Evolutionary conservation across 2,797 vertebrate species (phyloP).

Genomic region (Enteromius argenteus): DNA sequence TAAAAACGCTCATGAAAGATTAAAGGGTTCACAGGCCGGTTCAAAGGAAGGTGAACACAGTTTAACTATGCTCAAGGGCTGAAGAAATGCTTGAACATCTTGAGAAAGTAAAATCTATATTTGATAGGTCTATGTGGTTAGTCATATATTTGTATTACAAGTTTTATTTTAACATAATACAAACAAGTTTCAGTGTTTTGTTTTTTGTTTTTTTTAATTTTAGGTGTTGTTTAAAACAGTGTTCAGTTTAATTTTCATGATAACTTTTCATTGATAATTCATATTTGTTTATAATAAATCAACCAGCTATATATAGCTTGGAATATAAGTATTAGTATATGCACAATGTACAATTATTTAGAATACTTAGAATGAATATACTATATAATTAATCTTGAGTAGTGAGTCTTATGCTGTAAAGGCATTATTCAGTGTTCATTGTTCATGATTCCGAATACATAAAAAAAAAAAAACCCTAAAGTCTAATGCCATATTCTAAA

Average conservation of each 20-base stretch:
- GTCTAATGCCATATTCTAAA: background rate
- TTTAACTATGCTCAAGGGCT: conserved; percentile 13
- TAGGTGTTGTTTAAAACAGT: background rate
- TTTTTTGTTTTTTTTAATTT: background rate
- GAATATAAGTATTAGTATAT: background rate
- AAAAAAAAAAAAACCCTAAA: background rate
- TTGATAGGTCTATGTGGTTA: background rate
- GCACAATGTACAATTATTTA: background rate
- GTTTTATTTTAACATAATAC: background rate
- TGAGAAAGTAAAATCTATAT: background rate
- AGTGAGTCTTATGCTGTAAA: background rate
- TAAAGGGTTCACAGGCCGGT: conserved; percentile 4
- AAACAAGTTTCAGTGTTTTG: background rate
- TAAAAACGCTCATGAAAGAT: conserved; percentile 31
- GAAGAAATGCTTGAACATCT: background rate
- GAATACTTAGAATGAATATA: background rate
- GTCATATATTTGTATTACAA: background rate
- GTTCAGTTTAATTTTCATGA: background rate
- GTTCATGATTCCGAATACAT: background rate
- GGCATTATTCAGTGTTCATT: background rate
- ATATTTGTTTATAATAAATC: background rate
- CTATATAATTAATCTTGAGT: background rate
- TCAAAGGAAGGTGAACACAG: conserved; percentile 14
- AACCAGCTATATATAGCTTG: background rate
- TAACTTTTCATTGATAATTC: background rate